Conservation (phyloP, 2,888 invertebrate species). For the Microplitis manilae region DNA sequence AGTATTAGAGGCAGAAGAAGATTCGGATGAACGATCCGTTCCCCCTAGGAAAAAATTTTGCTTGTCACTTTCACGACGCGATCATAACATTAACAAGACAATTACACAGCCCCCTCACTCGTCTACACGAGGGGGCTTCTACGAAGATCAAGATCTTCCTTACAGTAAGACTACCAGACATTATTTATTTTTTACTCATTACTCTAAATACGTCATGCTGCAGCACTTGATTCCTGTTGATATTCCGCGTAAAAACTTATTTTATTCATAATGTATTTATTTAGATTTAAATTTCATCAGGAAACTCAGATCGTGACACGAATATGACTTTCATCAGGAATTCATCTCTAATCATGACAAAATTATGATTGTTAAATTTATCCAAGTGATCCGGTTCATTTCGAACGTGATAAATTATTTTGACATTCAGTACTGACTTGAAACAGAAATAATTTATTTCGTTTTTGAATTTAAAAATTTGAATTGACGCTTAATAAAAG, state of each 20-base stretch:
- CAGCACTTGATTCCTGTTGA: neutral
- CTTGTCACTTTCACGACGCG: constrained; percentile 65
- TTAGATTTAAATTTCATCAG: too few species aligned
- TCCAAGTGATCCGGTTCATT: too few species aligned
- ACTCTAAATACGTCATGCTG: constrained; percentile 3
- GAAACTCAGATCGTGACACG: too few species aligned
- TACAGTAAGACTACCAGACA: constrained; percentile 53
- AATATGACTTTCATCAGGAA: too few species aligned
- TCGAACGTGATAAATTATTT: too few species aligned
- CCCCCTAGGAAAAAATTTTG: constrained; percentile 73
- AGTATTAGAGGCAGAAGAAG: constrained; percentile 73
- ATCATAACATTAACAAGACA: constrained; percentile 52
- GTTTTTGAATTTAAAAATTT: too few species aligned
- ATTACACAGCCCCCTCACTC: constrained; percentile 60
- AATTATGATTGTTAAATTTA: too few species aligned
- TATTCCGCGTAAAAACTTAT: neutral
- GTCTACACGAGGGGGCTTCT: constrained; percentile 59
- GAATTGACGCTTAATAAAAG: too few species aligned
- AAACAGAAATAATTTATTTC: too few species aligned
- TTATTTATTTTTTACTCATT: constrained; percentile 6
- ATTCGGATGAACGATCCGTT: constrained; percentile 70
- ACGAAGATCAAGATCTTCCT: constrained; percentile 55
- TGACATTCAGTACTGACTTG: too few species aligned
- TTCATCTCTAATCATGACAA: too few species aligned
- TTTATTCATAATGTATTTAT: too few species aligned